Evolutionary conservation across 2,113 vertebrate species (phyloP).

Genomic region (Gasterosteus aculeatus): DNA sequence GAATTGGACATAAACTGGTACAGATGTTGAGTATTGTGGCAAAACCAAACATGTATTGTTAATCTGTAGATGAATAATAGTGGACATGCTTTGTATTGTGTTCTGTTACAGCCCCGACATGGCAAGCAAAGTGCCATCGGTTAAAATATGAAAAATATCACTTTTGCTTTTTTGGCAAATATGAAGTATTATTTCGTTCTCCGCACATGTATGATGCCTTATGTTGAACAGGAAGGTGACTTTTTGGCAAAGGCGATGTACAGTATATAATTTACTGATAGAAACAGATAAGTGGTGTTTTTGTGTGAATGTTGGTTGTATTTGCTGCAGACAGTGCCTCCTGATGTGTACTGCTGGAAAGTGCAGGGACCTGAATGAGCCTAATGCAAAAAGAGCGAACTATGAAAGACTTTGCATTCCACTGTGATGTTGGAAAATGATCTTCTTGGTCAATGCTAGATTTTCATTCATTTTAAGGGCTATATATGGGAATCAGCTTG

Average conservation of each 20-base stretch:
- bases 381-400: slow-evolving; percentile 10
- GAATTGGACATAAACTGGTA: not conserved
- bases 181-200: slow-evolving; percentile 72
- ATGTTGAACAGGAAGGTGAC: not conserved
- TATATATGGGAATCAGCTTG: slow-evolving; percentile 29
- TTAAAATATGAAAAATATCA: slow-evolving; percentile 8
- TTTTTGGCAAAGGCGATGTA: not conserved
- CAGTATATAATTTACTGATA: not conserved
- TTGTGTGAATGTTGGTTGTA: slow-evolving; percentile 1
- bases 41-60: slow-evolving; percentile 21
- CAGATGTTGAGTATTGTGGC: slow-evolving; percentile 12
- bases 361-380: slow-evolving; percentile 33
- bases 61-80: not conserved
- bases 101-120: slow-evolving; percentile 34
- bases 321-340: slow-evolving; percentile 41
- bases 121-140: slow-evolving; percentile 44
- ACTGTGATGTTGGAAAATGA: slow-evolving; percentile 19
- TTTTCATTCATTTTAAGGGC: slow-evolving; percentile 6
- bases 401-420: slow-evolving; percentile 25
- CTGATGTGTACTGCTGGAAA: slow-evolving; percentile 50
- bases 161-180: slow-evolving; percentile 40
- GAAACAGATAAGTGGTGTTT: slow-evolving; percentile 9
- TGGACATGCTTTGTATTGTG: not conserved
- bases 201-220: not conserved
- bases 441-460: not conserved